These are phyloP conservation scores for Omphaloscelis lunosa DNA, from an alignment of 2,888 invertebrate genomes.

Conservation along the genomic window DNA sequence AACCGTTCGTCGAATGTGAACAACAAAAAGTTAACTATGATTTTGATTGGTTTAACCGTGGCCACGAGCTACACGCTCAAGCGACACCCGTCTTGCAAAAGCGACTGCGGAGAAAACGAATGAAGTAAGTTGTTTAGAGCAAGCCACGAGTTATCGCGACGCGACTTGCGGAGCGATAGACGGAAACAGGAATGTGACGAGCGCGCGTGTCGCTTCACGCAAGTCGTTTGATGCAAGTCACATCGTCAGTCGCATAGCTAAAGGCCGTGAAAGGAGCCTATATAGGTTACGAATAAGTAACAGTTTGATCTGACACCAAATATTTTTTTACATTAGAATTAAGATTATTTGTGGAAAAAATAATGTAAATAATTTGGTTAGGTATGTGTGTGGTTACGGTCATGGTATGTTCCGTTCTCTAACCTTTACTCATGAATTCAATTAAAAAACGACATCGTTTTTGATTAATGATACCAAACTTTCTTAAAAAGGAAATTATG, in stretches of 20 bases:
- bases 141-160: not conserved
- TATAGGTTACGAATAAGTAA: not conserved
- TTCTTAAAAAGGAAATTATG: conserved; percentile 23
- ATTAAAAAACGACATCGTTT: conserved; percentile 27
- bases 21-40: not conserved
- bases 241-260: not conserved
- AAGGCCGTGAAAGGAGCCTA: too few species aligned
- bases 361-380: not conserved
- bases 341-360: not conserved
- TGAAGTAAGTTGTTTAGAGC: not conserved
- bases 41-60: not conserved
- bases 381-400: not conserved
- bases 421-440: not conserved
- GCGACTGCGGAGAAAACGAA: not conserved
- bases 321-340: too few species aligned
- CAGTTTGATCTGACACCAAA: not conserved
- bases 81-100: not conserved
- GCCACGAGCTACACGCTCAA: not conserved
- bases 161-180: not conserved
- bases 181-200: not conserved
- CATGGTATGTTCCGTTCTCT: not conserved
- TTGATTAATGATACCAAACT: conserved; percentile 36
- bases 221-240: not conserved
- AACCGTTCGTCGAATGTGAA: not conserved
- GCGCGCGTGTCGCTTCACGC: not conserved